Conservation (phyloP, 2,113 vertebrate species). For the Paralichthys olivaceus region DNA sequence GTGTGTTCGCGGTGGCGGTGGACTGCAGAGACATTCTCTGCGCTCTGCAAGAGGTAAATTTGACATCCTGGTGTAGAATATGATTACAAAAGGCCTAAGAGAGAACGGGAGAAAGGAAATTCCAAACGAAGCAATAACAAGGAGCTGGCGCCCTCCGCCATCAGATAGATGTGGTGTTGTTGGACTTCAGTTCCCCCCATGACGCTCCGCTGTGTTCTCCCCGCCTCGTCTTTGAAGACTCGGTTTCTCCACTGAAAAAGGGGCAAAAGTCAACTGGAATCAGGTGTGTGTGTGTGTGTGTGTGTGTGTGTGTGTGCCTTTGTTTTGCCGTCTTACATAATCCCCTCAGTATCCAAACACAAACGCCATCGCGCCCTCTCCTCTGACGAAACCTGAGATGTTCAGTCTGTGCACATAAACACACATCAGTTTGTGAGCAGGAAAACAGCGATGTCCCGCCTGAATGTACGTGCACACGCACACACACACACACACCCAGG, state of each 20-base stretch:
- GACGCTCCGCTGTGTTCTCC: slow-evolving; percentile 41
- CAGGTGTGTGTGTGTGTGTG: slow-evolving; percentile 52
- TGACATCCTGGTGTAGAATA: slow-evolving; percentile 57
- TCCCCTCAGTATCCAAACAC: slow-evolving; percentile 46
- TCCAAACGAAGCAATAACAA: slow-evolving; percentile 68
- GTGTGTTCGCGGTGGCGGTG: slow-evolving; percentile 2
- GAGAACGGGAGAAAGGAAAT: slow-evolving; percentile 59
- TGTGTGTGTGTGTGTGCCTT: slow-evolving; percentile 13
- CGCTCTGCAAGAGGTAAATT: slow-evolving; percentile 55
- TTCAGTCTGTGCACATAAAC: background rate
- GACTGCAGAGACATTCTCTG: slow-evolving; percentile 37
- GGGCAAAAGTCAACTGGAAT: slow-evolving; percentile 72
- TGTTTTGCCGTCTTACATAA: slow-evolving; percentile 71
- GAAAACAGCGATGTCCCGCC: slow-evolving; percentile 22
- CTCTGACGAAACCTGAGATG: slow-evolving; percentile 53
- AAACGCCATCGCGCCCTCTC: slow-evolving; percentile 32
- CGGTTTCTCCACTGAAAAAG: slow-evolving; percentile 42
- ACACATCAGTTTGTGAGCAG: slow-evolving; percentile 4
- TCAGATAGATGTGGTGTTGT: slow-evolving; percentile 65
- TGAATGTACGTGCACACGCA: background rate
- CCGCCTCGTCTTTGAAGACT: slow-evolving; percentile 60
- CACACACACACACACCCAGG: slow-evolving; percentile 12
- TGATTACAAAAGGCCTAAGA: slow-evolving; percentile 58
- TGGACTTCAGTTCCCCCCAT: slow-evolving; percentile 46
- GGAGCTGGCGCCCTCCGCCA: slow-evolving; percentile 58